Conservation (phyloP, 64 coral and sea anemone species). For the Stylophora pistillata region DNA sequence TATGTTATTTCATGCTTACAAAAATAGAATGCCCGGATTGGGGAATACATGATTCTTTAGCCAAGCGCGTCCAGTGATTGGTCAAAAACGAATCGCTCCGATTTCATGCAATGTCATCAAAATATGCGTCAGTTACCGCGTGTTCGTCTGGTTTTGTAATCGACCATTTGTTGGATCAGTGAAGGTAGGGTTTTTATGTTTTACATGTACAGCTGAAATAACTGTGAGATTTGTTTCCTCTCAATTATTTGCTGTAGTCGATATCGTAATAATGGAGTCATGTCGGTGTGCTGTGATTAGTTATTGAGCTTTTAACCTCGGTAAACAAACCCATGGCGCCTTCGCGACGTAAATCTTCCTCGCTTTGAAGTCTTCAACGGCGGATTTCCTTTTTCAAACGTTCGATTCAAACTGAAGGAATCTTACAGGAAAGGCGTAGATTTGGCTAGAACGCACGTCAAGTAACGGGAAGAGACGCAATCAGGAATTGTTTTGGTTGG, state of each 20-base stretch:
- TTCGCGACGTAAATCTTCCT: background rate
- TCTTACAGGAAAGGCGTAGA: background rate
- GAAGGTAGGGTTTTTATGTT: background rate
- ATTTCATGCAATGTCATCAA: slow-evolving; percentile 23
- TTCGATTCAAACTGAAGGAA: background rate
- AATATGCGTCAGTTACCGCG: background rate
- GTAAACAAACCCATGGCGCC: background rate
- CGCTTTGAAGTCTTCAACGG: background rate
- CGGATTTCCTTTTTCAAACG: background rate
- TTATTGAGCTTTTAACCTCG: background rate
- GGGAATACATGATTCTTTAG: background rate
- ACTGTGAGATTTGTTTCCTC: background rate
- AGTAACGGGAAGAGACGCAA: background rate
- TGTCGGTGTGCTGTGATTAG: background rate
- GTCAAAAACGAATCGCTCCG: background rate
- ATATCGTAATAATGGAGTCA: background rate
- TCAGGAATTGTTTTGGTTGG: background rate
- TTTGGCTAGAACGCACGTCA: background rate
- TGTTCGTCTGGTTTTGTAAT: background rate
- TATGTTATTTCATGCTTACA: background rate
- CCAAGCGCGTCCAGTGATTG: slow-evolving; percentile 9
- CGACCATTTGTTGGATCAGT: background rate
- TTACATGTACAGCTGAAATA: background rate
- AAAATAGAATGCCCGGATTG: background rate
- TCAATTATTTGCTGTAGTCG: background rate